Evolutionary conservation across 2,797 vertebrate species (phyloP), one percentile per base, ranked within the genome.

Genomic region (Cryptoblepharus egeriae): DNA sequence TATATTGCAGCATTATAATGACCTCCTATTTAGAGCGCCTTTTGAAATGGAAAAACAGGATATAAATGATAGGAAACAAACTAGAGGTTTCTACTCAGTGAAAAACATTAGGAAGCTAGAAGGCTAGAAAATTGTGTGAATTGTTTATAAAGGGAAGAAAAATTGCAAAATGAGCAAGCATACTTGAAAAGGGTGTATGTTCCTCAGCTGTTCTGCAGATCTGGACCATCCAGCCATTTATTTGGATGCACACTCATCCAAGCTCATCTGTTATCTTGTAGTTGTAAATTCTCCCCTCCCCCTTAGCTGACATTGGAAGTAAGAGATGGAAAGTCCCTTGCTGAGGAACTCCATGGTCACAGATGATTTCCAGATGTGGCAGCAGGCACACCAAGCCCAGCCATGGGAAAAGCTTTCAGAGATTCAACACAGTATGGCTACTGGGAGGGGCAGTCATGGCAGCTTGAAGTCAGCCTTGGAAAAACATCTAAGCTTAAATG

Each of bases 341-440:
- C 0, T 60, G 75, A 80, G 88, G 79, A 91, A 84, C 28, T 85
- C 74, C 30, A 12, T 0, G 13, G 83, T 82, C 83, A 68, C 64
- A 87, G 86, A 92, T 78, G 79, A 64, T n/a, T 93, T 91, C 84
- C 90, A 92, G 84, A 91, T 88, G 86, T 79, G 92, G 52, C 49
- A 76, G 3, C 68, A n/a, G 45, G 9, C 11, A 71, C 20, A 3
- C 49, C 67, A 63, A 61, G 16, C 1, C 30, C 8, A 0, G 65
- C 82, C 69, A 63, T 39, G 0, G 10, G 78, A 75, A 76, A 81
- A 28, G 79, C 80, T 88, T 84, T 20, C 12, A 72, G 37, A 24
- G 61, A 63, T 0, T 32, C 55, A n/a, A 61, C 30, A 3, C 15
- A 15, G 0, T 0, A 0, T 9, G 65, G 74, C 79, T 45, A 13